Evolutionary conservation across 2,113 vertebrate genomes (phyloP), one percentile per base, ranked within the genome.

Genomic region (Melanerpes aurifrons): DNA sequence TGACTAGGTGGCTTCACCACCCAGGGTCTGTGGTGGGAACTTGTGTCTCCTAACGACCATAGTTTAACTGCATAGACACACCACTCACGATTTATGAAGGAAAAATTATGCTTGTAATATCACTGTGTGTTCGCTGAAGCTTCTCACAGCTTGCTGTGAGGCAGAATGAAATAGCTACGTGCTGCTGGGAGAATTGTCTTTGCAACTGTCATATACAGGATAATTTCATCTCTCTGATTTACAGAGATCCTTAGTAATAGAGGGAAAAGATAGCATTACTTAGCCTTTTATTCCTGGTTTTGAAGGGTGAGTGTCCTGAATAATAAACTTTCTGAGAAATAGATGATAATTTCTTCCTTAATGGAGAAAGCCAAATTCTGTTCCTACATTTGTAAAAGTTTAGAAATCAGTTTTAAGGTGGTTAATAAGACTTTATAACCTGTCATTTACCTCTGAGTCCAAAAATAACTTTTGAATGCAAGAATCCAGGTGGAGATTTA

Each of bases 391-490:
- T 82, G 74, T 5, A 54, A 72, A 86, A 79, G 24, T 47, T 86
- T 35, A 72, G 20, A 78, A 81, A 76, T 82, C 15, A 15, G 12
- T 79, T 89, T 69, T 82, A 79, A 35, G 2, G 7, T 28, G 29
- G 8, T 63, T 5, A 62, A 19, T 72, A 57, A 83, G 58, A 40
- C 48, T 81, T 86, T 26, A 57, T 28, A 35, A 11, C 64, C 40
- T 89, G 45, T 58, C 63, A 58, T 73, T 76, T 83, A 28, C 73
- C 54, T 76, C 53, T 81, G 28, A 80, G 87, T 54, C 25, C 45
- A 74, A 71, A 95, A 91, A 90, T 68, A 93, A 43, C 14, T 72
- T 93, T 24, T 26, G 40, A 76, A 59, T 56, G 40, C 9, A 90
- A 83, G 82, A 82, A 62, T 22, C 13, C 50, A 87, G 50, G n/a